Evolutionary conservation across 2,797 vertebrate genomes (phyloP), one percentile per base, ranked within the genome.

Genomic region (Micropoecilia bifurca): DNA sequence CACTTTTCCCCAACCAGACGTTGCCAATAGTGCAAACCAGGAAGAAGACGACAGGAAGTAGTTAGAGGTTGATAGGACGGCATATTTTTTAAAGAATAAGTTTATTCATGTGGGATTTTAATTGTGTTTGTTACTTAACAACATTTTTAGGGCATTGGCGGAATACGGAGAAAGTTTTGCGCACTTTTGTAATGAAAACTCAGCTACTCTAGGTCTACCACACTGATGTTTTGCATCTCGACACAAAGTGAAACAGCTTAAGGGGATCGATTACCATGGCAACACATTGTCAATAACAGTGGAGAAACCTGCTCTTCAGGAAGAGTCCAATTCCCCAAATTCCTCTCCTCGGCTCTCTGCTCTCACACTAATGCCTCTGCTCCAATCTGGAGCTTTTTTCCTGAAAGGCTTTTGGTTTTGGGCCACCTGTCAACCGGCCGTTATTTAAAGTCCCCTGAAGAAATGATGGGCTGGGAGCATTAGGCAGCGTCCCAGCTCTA

Each of bases 401-500:
- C 88, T 91, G 76, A 92, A 93, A 91, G 92, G 86, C 75, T 93
- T 91, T 93, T 93, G 89, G 88, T 93, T 91, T 91, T 78, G 89
- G 92, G 91, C 91, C 89, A 95, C 93, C 91, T 94, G 94, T 93
- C 90, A 88, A 81, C 86, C 83, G 73, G 71, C 92, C 91, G 95
- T 94, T 93, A 91, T 94, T 95, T 95, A 94, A 89, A 93, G 86
- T 87, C 77, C 87, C 87, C 81, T 81, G 84, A 93, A 92, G 92
- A 90, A 93, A 91, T 94, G 87, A 94, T 89, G 90, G 89, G 92
- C 85, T 89, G 88, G 88, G 90, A 87, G 93, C 93, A 89, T 94
- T 94, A 93, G 93, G 93, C 93, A 93, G 89, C 88, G 82, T 94
- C 94, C 93, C 92, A 95, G 92, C 85, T 77, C 93, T 95, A 95